Evolutionary conservation across 2,888 invertebrate species (phyloP).

Genomic region (Odontothrips loti): DNA sequence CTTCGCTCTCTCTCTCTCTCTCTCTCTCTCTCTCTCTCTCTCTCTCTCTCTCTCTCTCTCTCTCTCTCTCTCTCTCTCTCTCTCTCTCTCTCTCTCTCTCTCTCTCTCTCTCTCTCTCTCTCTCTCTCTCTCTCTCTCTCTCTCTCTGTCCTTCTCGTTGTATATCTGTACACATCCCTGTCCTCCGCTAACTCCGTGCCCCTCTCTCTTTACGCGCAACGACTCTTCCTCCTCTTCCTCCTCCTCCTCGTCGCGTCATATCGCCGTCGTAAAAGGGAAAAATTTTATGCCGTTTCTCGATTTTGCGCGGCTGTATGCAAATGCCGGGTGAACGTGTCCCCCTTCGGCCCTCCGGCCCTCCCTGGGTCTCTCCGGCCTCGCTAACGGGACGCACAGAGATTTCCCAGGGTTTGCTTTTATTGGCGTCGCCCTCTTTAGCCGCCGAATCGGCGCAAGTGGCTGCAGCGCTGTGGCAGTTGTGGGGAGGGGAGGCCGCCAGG

Average conservation of each 20-base stretch:
- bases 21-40: not conserved
- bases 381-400: not conserved
- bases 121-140: not conserved
- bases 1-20: not conserved
- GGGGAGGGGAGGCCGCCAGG: too few relatives aligned
- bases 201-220: too few relatives aligned
- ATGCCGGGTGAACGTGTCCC: not conserved
- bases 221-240: not conserved
- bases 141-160: not conserved
- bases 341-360: not conserved
- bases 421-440: not conserved
- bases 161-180: too few relatives aligned
- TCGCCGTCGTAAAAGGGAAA: not conserved
- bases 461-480: not conserved
- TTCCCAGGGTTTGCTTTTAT: conserved; percentile 16
- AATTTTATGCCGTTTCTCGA: conserved; percentile 22
- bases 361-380: not conserved
- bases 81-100: not conserved
- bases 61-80: not conserved
- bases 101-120: not conserved
- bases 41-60: not conserved
- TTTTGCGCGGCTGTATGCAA: conserved; percentile 2
- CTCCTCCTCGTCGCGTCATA: not conserved
- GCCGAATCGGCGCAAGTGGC: not conserved
- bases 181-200: too few relatives aligned